Percentiles rank a stretch among this genome's conserved stretches.
Evolutionary conservation across 92 coral and sea anemone species (phyloP).

Genomic region (Phenganax subtilis): DNA sequence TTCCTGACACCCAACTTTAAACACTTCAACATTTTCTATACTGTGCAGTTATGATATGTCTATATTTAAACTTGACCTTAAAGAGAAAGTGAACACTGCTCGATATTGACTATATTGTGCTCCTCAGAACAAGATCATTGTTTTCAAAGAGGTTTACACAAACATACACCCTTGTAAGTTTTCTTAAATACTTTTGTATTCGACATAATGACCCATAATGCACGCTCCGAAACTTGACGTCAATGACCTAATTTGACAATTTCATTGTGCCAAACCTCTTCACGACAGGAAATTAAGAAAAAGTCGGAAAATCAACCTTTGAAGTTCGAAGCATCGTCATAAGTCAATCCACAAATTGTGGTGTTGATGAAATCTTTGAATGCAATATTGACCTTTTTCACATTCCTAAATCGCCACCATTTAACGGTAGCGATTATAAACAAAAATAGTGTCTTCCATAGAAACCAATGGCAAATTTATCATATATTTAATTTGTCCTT

Average conservation of each 20-base stretch:
- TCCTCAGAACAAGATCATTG: neutral
- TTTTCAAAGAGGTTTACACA: conserved; percentile 11
- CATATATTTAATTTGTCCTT: too few species aligned
- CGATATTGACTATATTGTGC: conserved; percentile 4
- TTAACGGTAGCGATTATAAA: neutral
- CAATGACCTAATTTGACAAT: neutral
- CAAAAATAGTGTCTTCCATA: too few species aligned
- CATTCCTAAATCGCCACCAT: neutral
- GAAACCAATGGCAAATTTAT: too few species aligned
- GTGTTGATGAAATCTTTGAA: neutral
- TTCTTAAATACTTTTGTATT: conserved; percentile 1
- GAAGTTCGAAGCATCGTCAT: neutral
- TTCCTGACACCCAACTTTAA: too few species aligned
- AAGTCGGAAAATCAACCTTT: neutral
- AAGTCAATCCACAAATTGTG: neutral
- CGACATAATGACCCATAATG: neutral
- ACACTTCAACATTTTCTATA: too few species aligned
- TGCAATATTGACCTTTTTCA: conserved; percentile 3
- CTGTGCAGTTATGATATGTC: too few species aligned
- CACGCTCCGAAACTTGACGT: conserved; percentile 4
- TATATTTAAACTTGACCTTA: neutral
- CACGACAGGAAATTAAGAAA: conserved; percentile 4
- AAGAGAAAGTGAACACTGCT: neutral
- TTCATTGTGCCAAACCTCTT: conserved; percentile 1
- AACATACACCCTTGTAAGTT: neutral